Conservation (phyloP, 2,888 invertebrate genomes). For the Synanthedon tipuliformis region DNA sequence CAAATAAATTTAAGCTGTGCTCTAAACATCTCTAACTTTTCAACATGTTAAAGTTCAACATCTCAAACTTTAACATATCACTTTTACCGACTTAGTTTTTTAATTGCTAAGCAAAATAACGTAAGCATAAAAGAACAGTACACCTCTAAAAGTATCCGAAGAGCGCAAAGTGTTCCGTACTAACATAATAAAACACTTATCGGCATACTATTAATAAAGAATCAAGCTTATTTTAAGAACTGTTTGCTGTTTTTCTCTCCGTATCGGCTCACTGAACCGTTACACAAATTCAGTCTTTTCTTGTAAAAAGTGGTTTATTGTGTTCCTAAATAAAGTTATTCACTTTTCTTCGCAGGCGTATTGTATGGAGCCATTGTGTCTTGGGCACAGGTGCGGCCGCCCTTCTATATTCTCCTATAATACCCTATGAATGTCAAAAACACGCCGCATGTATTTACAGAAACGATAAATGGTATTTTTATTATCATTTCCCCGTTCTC, state of each 20-base stretch:
- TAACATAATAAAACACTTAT: no score
- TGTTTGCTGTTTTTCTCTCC: background rate
- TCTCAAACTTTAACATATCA: no score
- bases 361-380: slow-evolving; percentile 51
- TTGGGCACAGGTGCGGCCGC: slow-evolving; percentile 46
- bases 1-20: no score
- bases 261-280: slow-evolving; percentile 25
- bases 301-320: slow-evolving; percentile 65
- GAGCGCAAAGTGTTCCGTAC: no score
- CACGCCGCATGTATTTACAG: slow-evolving; percentile 54
- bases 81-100: no score
- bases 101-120: no score
- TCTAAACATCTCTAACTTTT: no score
- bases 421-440: slow-evolving; percentile 64
- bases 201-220: no score
- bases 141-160: no score
- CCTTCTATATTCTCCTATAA: slow-evolving; percentile 44
- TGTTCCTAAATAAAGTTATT: slow-evolving; percentile 68
- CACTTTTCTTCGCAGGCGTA: slow-evolving; percentile 51
- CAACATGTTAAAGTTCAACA: no score
- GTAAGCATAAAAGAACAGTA: no score
- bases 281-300: slow-evolving; percentile 46
- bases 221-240: background rate
- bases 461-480: slow-evolving; percentile 22
- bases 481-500: background rate